A percentile compares a stretch with the other conserved stretches of the same genome.
phyloP scores from a whole-genome alignment of 2,888 invertebrate genomes.

The Agriotes lineatus region DNA sequence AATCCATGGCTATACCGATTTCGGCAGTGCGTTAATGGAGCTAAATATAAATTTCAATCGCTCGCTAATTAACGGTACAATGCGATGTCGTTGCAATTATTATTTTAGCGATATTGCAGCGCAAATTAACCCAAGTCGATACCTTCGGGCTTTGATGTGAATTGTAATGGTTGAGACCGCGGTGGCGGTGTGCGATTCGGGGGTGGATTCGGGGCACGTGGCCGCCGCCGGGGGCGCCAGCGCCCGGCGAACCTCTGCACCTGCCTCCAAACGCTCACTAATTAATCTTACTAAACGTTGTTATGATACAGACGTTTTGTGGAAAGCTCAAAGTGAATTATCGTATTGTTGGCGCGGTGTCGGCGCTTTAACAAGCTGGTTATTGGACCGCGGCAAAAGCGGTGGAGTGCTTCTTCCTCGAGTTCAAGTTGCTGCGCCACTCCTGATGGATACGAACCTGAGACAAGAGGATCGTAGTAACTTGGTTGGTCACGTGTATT shows the following conservation, averaged over 20 bases:
- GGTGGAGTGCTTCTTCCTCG: neutral
- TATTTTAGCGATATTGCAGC: constrained; percentile 11
- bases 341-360: constrained; percentile 21
- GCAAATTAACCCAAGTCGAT: constrained; percentile 26
- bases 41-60: constrained; percentile 25
- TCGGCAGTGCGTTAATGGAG: constrained; percentile 1
- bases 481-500: constrained; percentile 97
- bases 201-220: constrained; percentile 44
- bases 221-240: constrained; percentile 32
- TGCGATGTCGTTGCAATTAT: constrained; percentile 22
- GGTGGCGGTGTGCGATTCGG: constrained; percentile 8
- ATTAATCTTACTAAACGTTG: constrained; percentile 53
- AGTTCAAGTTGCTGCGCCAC: neutral
- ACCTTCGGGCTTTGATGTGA: constrained; percentile 33
- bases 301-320: constrained; percentile 47
- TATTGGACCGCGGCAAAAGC: neutral
- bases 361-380: constrained; percentile 9
- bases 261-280: constrained; percentile 50
- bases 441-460: neutral
- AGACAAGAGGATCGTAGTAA: constrained; percentile 58
- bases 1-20: neutral
- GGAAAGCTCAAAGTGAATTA: constrained; percentile 42
- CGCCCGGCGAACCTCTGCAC: constrained; percentile 38
- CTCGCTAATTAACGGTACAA: constrained; percentile 30
- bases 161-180: constrained; percentile 29